phyloP scores from a whole-genome alignment of 64 coral and sea anemone species.

The Actinia equina region DNA sequence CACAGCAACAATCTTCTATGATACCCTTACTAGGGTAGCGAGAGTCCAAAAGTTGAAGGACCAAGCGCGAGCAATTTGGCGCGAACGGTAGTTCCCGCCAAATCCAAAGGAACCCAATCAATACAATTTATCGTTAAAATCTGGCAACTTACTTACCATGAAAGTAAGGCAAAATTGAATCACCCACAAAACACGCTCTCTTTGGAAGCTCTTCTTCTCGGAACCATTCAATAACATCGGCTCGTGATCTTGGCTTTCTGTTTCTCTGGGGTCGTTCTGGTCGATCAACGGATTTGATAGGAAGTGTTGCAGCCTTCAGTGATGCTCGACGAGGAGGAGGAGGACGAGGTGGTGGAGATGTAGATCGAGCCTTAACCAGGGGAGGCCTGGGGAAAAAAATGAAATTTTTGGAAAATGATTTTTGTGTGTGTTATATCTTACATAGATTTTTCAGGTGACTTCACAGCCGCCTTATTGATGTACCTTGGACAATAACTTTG shows the following conservation, averaged over 20 bases:
- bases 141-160: slow-evolving; percentile 63
- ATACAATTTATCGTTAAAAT: too few relatives aligned
- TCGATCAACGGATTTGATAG: not conserved
- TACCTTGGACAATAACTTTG: too few relatives aligned
- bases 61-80: too few relatives aligned
- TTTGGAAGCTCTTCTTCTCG: slow-evolving; percentile 88
- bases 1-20: too few relatives aligned
- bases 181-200: slow-evolving; percentile 63
- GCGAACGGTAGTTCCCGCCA: too few relatives aligned
- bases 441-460: too few relatives aligned
- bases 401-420: too few relatives aligned
- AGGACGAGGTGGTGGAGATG: slow-evolving; percentile 44
- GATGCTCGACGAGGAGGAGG: slow-evolving; percentile 51
- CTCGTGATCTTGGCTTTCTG: slow-evolving; percentile 60
- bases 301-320: slow-evolving; percentile 17
- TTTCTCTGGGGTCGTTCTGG: slow-evolving; percentile 54
- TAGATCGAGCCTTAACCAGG: not conserved
- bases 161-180: slow-evolving; percentile 80
- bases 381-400: not conserved
- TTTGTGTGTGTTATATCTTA: too few relatives aligned
- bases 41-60: too few relatives aligned
- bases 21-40: too few relatives aligned
- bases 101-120: not conserved
- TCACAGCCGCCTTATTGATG: too few relatives aligned
- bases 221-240: slow-evolving; percentile 91